A percentile compares a stretch with the other conserved stretches of the same genome.
These are phyloP conservation scores for Scaptodrosophila latifasciaeformis DNA, from an alignment of 2,888 invertebrate species.

Conservation along the genomic window DNA sequence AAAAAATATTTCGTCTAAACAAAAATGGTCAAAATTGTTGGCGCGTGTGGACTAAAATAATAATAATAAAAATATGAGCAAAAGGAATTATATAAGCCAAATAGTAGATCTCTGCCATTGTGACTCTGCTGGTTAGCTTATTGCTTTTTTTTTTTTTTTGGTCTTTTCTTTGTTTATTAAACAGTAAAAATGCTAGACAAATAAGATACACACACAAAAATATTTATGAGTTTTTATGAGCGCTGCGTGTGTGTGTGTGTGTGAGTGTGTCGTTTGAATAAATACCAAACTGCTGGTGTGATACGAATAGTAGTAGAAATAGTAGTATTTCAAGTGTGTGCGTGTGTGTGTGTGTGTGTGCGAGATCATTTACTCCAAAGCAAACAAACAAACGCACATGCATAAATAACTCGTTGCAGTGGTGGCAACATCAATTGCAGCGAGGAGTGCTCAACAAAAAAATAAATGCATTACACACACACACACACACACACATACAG, in stretches of 20 bases:
- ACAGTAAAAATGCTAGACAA: conserved; percentile 30
- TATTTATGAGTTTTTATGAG: background rate
- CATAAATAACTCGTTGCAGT: conserved; percentile 68
- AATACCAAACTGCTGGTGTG: too few relatives aligned
- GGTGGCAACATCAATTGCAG: conserved; percentile 37
- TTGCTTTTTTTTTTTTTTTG: background rate
- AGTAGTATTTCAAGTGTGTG: too few relatives aligned
- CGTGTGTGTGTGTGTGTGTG: conserved; percentile 39
- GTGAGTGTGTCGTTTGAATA: too few relatives aligned
- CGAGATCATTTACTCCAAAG: conserved; percentile 69
- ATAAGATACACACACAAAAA: conserved; percentile 34
- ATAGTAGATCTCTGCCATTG: too few relatives aligned
- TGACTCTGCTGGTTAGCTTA: too few relatives aligned
- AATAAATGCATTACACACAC: conserved; percentile 26
- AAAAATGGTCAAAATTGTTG: too few relatives aligned
- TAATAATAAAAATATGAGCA: too few relatives aligned
- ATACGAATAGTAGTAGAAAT: too few relatives aligned
- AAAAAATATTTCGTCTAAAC: too few relatives aligned
- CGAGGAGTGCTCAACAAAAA: conserved; percentile 36
- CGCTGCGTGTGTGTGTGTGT: conserved; percentile 4
- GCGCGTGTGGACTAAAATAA: too few relatives aligned
- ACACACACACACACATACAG: conserved; percentile 12
- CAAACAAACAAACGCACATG: conserved; percentile 66
- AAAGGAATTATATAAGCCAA: too few relatives aligned
- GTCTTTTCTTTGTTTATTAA: background rate